Evolutionary conservation across 2,888 invertebrate genomes (phyloP).

Genomic region (Athalia cordata): DNA sequence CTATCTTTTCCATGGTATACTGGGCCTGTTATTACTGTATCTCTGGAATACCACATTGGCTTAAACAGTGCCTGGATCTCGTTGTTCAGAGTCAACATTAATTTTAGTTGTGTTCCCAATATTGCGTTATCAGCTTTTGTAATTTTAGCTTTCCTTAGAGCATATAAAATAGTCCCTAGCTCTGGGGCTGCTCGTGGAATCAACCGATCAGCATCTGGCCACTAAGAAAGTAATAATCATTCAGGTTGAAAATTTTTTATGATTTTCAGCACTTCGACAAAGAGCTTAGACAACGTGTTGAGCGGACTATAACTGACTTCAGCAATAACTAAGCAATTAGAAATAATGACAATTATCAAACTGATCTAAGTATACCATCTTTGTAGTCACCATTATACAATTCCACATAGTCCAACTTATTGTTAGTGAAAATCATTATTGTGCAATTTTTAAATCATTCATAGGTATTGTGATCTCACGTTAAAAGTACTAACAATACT

Average conservation of each 20-base stretch:
- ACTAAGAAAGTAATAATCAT: conserved; percentile 55
- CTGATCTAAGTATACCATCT: too few relatives aligned
- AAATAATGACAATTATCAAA: too few relatives aligned
- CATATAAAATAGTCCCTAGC: conserved; percentile 80
- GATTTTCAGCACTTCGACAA: too few relatives aligned
- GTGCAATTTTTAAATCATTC: background rate
- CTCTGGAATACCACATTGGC: conserved; percentile 89
- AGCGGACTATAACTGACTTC: too few relatives aligned
- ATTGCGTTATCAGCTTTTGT: conserved; percentile 85
- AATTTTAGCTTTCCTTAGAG: conserved; percentile 81
- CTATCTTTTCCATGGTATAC: conserved; percentile 94
- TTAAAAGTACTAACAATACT: conserved; percentile 60
- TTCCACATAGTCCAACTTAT: too few relatives aligned
- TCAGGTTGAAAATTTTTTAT: background rate
- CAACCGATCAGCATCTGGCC: conserved; percentile 67
- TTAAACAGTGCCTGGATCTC: conserved; percentile 90
- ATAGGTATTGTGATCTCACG: background rate
- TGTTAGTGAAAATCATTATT: background rate
- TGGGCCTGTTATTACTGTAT: conserved; percentile 84
- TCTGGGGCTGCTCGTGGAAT: conserved; percentile 69
- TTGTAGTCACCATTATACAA: too few relatives aligned
- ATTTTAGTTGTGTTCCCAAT: conserved; percentile 93
- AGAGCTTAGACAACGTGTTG: too few relatives aligned
- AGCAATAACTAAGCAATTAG: too few relatives aligned
- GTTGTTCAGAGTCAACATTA: conserved; percentile 84